Evolutionary conservation across 2,888 invertebrate species (phyloP).

Genomic region (Phengaris arion): DNA sequence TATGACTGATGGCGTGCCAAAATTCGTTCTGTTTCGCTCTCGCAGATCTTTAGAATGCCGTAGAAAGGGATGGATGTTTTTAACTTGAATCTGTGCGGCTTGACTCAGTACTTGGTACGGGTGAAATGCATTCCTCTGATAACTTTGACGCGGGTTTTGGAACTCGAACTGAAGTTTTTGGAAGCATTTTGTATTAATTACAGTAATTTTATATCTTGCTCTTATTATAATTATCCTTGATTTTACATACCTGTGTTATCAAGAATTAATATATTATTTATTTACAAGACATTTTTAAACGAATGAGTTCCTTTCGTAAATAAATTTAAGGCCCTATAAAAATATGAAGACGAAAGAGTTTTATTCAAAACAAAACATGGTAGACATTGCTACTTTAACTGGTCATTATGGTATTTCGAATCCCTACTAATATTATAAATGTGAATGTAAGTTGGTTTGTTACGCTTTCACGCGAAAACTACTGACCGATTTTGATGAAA

Average conservation of each 20-base stretch:
- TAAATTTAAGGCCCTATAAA: too few species aligned
- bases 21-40: constrained; percentile 33
- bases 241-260: too few species aligned
- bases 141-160: background rate
- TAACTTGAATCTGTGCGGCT: constrained; percentile 37
- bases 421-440: too few species aligned
- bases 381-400: too few species aligned
- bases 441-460: too few species aligned
- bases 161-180: background rate
- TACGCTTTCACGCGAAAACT: too few species aligned
- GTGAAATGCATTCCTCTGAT: constrained; percentile 38
- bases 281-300: too few species aligned
- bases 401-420: too few species aligned
- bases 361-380: background rate
- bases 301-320: too few species aligned
- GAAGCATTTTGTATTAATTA: background rate
- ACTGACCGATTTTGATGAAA: too few species aligned
- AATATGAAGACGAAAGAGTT: background rate
- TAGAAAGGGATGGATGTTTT: constrained; percentile 34
- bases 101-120: constrained; percentile 39
- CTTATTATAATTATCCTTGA: background rate
- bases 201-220: background rate
- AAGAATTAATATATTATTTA: too few species aligned
- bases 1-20: constrained; percentile 48
- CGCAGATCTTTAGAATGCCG: background rate